phyloP scores from a whole-genome alignment of 1,140 invertebrate species.

The Bombus huntii region DNA sequence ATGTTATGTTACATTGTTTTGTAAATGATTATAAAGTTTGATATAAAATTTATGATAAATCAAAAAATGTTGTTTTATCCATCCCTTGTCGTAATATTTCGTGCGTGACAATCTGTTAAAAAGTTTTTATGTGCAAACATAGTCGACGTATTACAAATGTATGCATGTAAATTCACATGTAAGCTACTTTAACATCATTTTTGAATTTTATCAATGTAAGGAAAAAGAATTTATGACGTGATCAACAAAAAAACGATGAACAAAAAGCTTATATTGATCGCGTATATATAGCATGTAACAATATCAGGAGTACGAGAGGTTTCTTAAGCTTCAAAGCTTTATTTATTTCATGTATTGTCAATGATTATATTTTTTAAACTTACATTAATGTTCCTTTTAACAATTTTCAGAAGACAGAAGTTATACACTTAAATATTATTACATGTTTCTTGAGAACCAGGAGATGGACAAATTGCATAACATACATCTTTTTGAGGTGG shows the following conservation, averaged over 20 bases:
- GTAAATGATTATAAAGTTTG: background rate
- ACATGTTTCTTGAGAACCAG: constrained; percentile 47
- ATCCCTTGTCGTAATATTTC: background rate
- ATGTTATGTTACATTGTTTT: background rate
- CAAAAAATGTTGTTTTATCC: background rate
- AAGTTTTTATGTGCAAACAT: background rate
- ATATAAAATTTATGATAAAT: background rate
- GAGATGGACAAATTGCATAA: constrained; percentile 80
- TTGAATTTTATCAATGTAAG: background rate
- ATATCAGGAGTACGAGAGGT: background rate
- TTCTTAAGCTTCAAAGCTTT: background rate
- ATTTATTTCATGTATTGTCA: background rate
- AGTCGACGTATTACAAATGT: too few species aligned
- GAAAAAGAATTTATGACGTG: background rate
- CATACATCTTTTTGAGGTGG: constrained; percentile 85
- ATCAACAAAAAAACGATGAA: background rate
- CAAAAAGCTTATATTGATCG: background rate
- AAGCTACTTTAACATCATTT: background rate
- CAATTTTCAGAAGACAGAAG: background rate
- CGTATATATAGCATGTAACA: background rate
- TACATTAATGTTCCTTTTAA: background rate
- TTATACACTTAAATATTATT: constrained; percentile 55
- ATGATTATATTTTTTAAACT: background rate
- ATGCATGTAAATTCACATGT: too few species aligned
- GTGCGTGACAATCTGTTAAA: background rate